Base-by-base conservation (phyloP, 2,797 vertebrate genomes). In the Leptatherina wallacei region DNA sequence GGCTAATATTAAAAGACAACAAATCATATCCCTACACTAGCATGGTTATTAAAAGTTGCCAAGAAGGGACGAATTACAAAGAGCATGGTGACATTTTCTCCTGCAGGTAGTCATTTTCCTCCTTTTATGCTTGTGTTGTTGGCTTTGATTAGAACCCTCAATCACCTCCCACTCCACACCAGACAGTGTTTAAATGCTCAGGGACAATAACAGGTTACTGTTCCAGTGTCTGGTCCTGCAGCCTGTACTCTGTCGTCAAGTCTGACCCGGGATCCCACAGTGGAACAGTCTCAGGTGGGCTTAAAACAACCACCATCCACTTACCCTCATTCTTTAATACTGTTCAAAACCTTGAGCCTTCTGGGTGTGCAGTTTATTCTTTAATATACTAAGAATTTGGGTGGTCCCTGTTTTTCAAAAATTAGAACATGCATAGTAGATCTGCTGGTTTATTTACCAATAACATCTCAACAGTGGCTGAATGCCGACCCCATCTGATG, bases 101-200 rank as follows among this genome's bases (percentile, higher is more conserved):
- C 76, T 58, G 83, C 81, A 93, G 91, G 92, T 93, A 89, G 68
- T 94, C 80, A 94, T 95, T 94, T 93, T 71, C 83, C 68, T 78
- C 83, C 88, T 91, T 49, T 90, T 82, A 75, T 93, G 93, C 94
- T 95, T 93, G 92, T 71, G 73, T 81, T 76, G 80, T 69, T 86
- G 90, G 90, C 87, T 92, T 91, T 91, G 84, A 89, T 90, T 90
- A 87, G 81, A 86, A 85, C 77, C 82, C 75, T 82, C 63, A 29
- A 85, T 87, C 69, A 32, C 85, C 85, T 89, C 90, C 91, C 83
- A 85, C 89, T 87, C 77, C 67, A 81, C 85, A 81, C 86, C 80
- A 94, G 78, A 80, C 83, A 42, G 85, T 93, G 89, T 94, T 95
- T 95, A 94, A 92, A 77, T 29, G 90, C 91, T 95, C 88, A 93